Percentiles rank a stretch among this genome's conserved stretches.
Conservation (phyloP, 2,113 vertebrate species). For the Amazona vittata region DNA sequence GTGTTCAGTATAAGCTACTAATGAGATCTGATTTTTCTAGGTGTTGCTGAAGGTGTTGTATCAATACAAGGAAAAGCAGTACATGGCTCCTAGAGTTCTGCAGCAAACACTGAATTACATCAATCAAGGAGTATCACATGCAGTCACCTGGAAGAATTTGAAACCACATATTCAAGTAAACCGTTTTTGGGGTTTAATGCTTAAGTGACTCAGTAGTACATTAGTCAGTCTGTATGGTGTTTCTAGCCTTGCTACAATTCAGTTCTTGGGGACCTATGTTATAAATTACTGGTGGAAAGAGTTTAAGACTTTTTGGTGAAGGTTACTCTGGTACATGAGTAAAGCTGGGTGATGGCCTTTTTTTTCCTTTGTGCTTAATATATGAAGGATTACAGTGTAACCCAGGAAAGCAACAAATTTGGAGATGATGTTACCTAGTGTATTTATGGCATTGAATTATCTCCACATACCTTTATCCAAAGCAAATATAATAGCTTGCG, state of each 20-base stretch:
- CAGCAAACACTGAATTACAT: slow-evolving; percentile 98
- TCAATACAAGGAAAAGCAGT: slow-evolving; percentile 97
- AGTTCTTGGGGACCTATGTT: neutral
- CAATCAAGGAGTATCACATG: slow-evolving; percentile 96
- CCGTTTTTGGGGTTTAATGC: neutral
- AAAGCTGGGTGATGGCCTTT: neutral
- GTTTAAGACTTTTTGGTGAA: neutral
- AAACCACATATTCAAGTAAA: slow-evolving; percentile 97
- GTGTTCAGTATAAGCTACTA: neutral
- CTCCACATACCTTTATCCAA: neutral
- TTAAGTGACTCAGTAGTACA: neutral
- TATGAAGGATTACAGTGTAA: neutral
- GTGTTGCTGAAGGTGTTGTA: slow-evolving; percentile 97
- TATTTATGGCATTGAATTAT: neutral
- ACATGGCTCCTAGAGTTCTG: slow-evolving; percentile 94
- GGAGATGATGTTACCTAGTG: neutral
- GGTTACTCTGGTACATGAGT: neutral
- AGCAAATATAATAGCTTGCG: neutral
- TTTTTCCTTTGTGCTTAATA: neutral
- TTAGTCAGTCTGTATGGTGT: neutral
- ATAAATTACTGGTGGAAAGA: neutral
- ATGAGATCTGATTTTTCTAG: slow-evolving; percentile 69
- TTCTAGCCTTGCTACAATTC: neutral
- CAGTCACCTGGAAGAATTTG: slow-evolving; percentile 96
- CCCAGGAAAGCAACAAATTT: neutral